Evolutionary conservation across 2,888 invertebrate genomes (phyloP), one percentile per base, ranked within the genome.

Genomic region (Rhopalosiphum nymphaeae): DNA sequence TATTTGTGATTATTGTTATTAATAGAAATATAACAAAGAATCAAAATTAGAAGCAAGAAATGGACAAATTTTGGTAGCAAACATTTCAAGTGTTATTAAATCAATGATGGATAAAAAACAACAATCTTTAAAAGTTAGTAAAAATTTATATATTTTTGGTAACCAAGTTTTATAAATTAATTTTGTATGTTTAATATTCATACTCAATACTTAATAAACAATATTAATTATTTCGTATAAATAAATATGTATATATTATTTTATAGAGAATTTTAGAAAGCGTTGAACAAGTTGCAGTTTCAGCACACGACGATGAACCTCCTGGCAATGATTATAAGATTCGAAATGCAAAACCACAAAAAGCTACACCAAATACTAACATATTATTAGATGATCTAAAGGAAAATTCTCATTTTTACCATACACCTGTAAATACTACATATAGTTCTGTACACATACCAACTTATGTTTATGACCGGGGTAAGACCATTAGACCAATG

Each of bases 361-460:
- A 44, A 46, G 85, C 56, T 61, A 61, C 84, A 10, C 11, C 44
- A 26, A 42, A 90, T 94, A 57, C 86, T 7, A 46, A 61, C n/a
- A 85, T 94, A 90, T 46, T 56, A 56, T 57, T 93, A 61, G 49
- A 88, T 21, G n/a, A 61, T 42, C 26, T 94, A 16, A 85, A 25
- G 86, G 25, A 29, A 26, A 94, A 94, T 92, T 56, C 87, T 29
- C 98, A 98, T 96, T 99, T 99, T 96, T 98, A 98, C 96, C 97
- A 98, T 95, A 97, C 98, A 94, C 97, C 97, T 84, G 97, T 98
- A n/a, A 98, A 98, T 96, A 97, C 97, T 21, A 97, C 96, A 93
- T 97, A 97, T 95, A 98, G 98, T 95, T 97, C 98, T 95, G 98
- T 99, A 91, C 99, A 99, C 96, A 98, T 99, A 53, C 99, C 99